Base-by-base conservation (phyloP, 1,140 invertebrate genomes). In the Dufourea novaeangliae region DNA sequence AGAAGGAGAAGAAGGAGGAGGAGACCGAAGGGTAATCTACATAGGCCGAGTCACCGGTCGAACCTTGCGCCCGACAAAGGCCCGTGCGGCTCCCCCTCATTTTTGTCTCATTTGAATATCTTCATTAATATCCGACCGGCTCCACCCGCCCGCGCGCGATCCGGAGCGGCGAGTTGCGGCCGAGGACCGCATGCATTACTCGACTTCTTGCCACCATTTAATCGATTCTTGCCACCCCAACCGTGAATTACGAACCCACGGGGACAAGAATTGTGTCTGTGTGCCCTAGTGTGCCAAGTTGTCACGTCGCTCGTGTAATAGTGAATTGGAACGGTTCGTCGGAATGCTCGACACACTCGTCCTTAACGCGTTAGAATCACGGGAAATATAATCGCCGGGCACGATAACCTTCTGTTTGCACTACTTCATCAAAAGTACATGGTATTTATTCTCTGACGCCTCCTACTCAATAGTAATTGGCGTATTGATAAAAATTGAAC, bases 21-120 rank as follows among this genome's bases (percentile, higher is more conserved):
- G 61, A 57, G 61, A 59, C 61, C 69, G 69, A 75, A 14, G 83
- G 83, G 80, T 87, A 88, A 88, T 88, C 86, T 88, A 86, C 86
- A 86, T 88, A 88, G 87, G 83, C 86, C 87, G 84, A 88, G 87
- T 87, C 84, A 87, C 80, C 71, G 82, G 76, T 67, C 77, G 82
- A 84, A 72, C 79, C 83, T 67, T 76, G 63, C 75, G 83, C 72
- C 87, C 87, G 84, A 88, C 88, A 88, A 88, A 88, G 87, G 79
- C 66, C 77, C n/a, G n/a, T n/a, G n/a, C n/a, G 78, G 66, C 61
- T 74, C 79, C 75, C 80, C 72, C 72, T 88, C 78, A 85, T 90
- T 90, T 89, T 88, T 86, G 44, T 88, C 88, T 90, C 89, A 90
- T 90, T 90, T 90, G 85, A 90, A 90, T 90, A 90, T 90, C 88